Conservation (phyloP, 1,140 invertebrate species). For the Papilio polytes region DNA sequence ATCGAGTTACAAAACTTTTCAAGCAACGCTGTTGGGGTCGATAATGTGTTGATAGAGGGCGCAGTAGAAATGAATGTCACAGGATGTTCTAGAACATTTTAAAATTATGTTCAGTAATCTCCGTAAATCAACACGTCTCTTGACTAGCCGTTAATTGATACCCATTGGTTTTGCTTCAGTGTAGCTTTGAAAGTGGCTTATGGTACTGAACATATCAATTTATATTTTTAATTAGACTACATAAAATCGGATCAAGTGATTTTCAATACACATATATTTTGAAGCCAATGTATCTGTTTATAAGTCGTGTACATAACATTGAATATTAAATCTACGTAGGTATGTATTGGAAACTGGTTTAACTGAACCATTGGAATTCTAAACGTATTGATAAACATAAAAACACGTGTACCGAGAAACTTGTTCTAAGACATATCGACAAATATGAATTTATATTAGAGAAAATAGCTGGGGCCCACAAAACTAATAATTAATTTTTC, state of each 20-base stretch:
- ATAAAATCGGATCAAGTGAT: too few relatives aligned
- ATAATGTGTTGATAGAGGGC: conserved; percentile 25
- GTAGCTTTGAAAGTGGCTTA: too few relatives aligned
- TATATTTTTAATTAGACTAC: too few relatives aligned
- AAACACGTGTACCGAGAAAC: conserved; percentile 15
- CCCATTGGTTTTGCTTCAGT: too few relatives aligned
- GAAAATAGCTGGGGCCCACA: neutral
- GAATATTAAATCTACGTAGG: neutral
- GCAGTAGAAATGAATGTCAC: conserved; percentile 2
- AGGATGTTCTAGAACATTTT: neutral
- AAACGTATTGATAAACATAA: conserved; percentile 12
- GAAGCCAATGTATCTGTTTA: too few relatives aligned
- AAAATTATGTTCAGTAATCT: too few relatives aligned
- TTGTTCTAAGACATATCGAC: neutral
- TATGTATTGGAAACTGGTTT: conserved; percentile 7
- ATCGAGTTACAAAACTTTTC: conserved; percentile 30
- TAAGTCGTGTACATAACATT: neutral
- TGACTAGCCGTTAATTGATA: too few relatives aligned
- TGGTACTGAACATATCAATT: too few relatives aligned
- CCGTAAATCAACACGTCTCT: too few relatives aligned
- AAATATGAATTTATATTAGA: neutral
- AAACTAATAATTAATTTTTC: neutral
- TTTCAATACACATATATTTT: too few relatives aligned
- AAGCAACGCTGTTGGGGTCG: conserved; percentile 14
- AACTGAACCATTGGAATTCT: conserved; percentile 24